Percentiles rank a stretch among this genome's conserved stretches.
Evolutionary conservation across 2,888 invertebrate species (phyloP).

Genomic region (Scaptomyza cyrtandrae): DNA sequence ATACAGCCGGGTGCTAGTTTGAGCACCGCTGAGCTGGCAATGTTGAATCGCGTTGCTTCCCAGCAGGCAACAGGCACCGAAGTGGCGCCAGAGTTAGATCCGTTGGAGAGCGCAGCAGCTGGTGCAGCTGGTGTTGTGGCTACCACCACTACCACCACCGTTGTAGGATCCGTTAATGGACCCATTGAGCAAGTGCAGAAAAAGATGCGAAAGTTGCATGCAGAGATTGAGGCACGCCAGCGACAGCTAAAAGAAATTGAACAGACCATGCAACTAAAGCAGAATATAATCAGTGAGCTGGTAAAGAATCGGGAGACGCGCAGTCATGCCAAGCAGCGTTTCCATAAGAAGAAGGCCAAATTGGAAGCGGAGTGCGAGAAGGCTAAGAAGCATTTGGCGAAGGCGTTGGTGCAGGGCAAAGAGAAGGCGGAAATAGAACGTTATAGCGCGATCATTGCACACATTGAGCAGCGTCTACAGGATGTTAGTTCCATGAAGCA

Average conservation of each 20-base stretch:
- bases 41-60: conserved; percentile 87
- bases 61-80: conserved; percentile 54
- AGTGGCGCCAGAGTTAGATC: conserved; percentile 64
- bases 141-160: conserved; percentile 23
- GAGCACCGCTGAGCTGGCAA: conserved; percentile 87
- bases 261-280: conserved; percentile 89
- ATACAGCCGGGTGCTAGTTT: conserved; percentile 87
- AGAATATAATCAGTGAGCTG: conserved; percentile 90
- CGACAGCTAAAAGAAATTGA: conserved; percentile 90
- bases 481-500: conserved; percentile 86
- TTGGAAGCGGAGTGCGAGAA: conserved; percentile 87
- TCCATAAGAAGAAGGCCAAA: conserved; percentile 88
- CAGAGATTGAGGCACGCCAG: conserved; percentile 88
- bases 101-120: conserved; percentile 75
- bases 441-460: conserved; percentile 84
- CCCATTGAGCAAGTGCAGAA: conserved; percentile 82
- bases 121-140: conserved; percentile 18
- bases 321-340: conserved; percentile 86
- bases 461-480: conserved; percentile 85
- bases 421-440: conserved; percentile 84
- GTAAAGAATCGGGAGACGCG: conserved; percentile 86
- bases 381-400: conserved; percentile 86
- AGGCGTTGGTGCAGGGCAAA: conserved; percentile 85
- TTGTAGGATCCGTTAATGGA: conserved; percentile 58
- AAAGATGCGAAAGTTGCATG: conserved; percentile 82